These are phyloP conservation scores for Rhabdomys dilectus DNA, from an alignment of 2,113 vertebrate species.

Conservation along the genomic window DNA sequence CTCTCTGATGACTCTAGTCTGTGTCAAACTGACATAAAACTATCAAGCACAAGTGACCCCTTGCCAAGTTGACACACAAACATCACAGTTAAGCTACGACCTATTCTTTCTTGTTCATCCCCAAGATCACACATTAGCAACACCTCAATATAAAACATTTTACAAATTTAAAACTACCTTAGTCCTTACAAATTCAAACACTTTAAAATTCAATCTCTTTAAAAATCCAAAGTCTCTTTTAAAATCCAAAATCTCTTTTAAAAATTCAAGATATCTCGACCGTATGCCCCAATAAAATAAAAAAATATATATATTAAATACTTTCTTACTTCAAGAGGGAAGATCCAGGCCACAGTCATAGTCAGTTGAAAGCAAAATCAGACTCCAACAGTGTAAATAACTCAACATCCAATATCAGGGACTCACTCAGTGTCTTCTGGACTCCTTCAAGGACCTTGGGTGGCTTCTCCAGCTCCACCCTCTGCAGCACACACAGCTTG, in stretches of 20 bases:
- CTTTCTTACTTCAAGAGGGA: not conserved
- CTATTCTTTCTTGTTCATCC: not conserved
- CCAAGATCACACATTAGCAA: not conserved
- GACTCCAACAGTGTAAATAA: not conserved
- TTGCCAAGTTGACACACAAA: not conserved
- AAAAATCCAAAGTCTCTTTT: not conserved
- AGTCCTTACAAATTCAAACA: not conserved
- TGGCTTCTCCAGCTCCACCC: not conserved
- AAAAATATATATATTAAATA: not conserved
- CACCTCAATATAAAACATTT: not conserved
- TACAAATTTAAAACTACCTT: not conserved
- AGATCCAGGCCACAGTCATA: not conserved
- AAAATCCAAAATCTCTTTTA: not conserved
- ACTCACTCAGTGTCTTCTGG: not conserved
- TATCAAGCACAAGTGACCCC: not conserved
- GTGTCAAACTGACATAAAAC: not conserved
- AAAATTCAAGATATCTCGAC: not conserved
- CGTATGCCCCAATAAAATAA: no score
- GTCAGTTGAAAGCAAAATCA: not conserved
- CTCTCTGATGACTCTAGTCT: not conserved
- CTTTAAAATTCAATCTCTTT: not conserved
- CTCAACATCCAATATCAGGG: not conserved
- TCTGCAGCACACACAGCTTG: not conserved
- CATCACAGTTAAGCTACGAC: not conserved
- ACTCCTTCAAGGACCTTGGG: not conserved